phyloP scores from a whole-genome alignment of 2,113 vertebrate genomes.

The cattle (Bos taurus) region ARS-UCD2.0 NC_037345.1:63480001-63480500 shows the following conservation, averaged over 20 bases:
- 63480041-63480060: fast-evolving
- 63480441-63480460: background rate
- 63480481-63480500: background rate
- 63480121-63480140: background rate
- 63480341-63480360: background rate
- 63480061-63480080: no score
- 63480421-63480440: background rate
- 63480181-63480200: background rate
- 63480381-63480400: background rate
- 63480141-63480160: background rate
- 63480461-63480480: background rate
- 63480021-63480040: background rate
- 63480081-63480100: background rate
- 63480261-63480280: background rate
- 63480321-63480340: background rate
- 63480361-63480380: background rate
- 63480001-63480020: background rate
- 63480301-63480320: background rate
- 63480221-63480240: background rate
- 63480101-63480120: background rate
- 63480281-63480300: background rate
- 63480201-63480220: background rate
- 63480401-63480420: background rate
- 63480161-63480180: background rate
- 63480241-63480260: background rate